phyloP scores from a whole-genome alignment of 2,888 invertebrate genomes.

The Noctua janthe region DNA sequence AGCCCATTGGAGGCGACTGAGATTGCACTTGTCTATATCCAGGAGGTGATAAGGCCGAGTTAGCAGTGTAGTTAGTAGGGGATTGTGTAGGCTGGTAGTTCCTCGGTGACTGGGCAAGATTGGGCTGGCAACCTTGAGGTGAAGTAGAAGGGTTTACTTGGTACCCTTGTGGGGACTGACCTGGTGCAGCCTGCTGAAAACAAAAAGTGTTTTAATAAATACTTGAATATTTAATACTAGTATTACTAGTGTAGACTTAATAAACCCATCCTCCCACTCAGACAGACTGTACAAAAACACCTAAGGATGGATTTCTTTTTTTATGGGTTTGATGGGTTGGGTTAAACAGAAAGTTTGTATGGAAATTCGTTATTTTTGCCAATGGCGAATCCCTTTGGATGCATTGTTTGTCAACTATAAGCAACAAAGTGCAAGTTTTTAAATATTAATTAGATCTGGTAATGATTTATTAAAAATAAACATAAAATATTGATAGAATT shows the following conservation, averaged over 20 bases:
- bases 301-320: no score
- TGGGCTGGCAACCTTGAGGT: slow-evolving; percentile 86
- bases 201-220: slow-evolving; percentile 5
- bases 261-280: background rate
- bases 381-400: background rate
- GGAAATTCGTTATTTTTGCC: background rate
- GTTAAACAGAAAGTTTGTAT: background rate
- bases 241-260: background rate
- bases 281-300: background rate
- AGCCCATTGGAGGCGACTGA: slow-evolving; percentile 88
- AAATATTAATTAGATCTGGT: no score
- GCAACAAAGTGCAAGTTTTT: background rate
- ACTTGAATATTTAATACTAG: background rate
- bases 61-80: slow-evolving; percentile 85
- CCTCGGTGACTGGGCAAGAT: slow-evolving; percentile 84
- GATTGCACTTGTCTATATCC: slow-evolving; percentile 87
- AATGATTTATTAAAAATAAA: no score
- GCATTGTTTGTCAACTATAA: background rate
- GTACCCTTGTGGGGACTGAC: slow-evolving; percentile 89
- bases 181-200: slow-evolving; percentile 79
- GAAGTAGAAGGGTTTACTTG: slow-evolving; percentile 90
- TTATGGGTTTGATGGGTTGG: no score
- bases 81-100: slow-evolving; percentile 90
- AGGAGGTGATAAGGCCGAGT: slow-evolving; percentile 90
- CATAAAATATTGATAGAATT: no score